Evolutionary conservation across 2,888 invertebrate genomes (phyloP), one percentile per base, ranked within the genome.

Genomic region (Synanthedon andrenaeformis): DNA sequence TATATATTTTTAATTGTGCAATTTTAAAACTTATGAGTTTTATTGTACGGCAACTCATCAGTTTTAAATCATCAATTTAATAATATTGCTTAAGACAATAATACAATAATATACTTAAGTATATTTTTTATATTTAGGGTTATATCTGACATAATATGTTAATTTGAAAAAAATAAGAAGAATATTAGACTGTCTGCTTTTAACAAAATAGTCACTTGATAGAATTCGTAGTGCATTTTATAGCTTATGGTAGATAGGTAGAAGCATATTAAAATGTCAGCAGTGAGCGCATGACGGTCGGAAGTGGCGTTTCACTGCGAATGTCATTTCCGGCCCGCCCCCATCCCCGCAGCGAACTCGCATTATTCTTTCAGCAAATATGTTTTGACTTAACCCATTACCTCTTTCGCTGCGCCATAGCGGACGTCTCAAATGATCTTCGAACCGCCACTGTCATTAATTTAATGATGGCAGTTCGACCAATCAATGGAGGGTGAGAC

Each of bases 291-390:
- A 65, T 76, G 81, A 72, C 74, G 68, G 68, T 63, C 72, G 83
- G 83, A 84, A 78, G 74, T 76, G 63, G 68, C 72, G 67, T 79
- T 72, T 76, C 72, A 68, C 74, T 75, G 81, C 84, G 76, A 83
- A 84, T 80, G 79, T 71, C 71, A 65, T 75, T 81, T 83, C 84
- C 82, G 78, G 62, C 59, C 71, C 63, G 59, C 64, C 74, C 59
- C 71, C 63, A 59, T 64, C 74, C 79, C 76, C 65, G 73, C 73
- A 64, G 79, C 70, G 78, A 76, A 71, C 66, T 71, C 68, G 72
- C 83, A 85, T 86, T 81, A 85, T 78, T 86, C 85, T 83, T 77
- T 76, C 78, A 74, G 84, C 82, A 83, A 86, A 81, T 79, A 84
- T 83, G 79, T 85, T 86, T 73, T 85, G 86, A 86, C 86, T 81